Evolutionary conservation across 2,113 vertebrate species (phyloP).

Genomic region (Thamnaconus septentrionalis): DNA sequence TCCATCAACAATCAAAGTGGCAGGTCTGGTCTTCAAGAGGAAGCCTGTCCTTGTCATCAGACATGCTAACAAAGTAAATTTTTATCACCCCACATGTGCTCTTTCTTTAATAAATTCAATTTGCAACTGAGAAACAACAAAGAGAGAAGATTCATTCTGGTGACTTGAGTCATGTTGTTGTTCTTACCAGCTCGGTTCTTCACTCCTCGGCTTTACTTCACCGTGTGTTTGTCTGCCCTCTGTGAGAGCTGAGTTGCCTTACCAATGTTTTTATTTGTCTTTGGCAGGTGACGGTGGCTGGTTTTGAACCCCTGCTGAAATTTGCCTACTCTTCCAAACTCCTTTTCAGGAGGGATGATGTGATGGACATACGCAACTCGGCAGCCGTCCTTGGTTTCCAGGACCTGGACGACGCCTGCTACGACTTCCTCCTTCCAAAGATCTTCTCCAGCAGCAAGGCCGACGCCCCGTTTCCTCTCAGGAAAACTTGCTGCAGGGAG

Average conservation of each 20-base stretch:
- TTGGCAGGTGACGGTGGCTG: slow-evolving; percentile 85
- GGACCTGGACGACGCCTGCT: slow-evolving; percentile 91
- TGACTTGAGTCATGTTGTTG: not conserved
- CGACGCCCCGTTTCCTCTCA: slow-evolving; percentile 52
- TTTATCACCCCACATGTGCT: not conserved
- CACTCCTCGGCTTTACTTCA: too few species aligned
- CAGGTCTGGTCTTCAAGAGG: not conserved
- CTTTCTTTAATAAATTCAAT: not conserved
- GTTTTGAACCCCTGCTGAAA: slow-evolving; percentile 90
- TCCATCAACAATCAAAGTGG: too few species aligned
- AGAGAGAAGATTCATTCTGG: not conserved
- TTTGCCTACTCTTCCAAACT: slow-evolving; percentile 96
- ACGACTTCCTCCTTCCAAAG: slow-evolving; percentile 91
- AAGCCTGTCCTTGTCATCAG: not conserved
- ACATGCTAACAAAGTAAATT: too few species aligned
- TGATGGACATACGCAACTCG: slow-evolving; percentile 85
- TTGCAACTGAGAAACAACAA: not conserved
- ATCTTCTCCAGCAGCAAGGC: slow-evolving; percentile 78
- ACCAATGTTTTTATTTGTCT: not conserved
- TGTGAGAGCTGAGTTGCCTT: not conserved
- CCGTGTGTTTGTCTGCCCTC: not conserved
- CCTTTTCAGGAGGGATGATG: slow-evolving; percentile 85
- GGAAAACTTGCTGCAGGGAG: slow-evolving; percentile 78
- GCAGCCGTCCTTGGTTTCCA: slow-evolving; percentile 84
- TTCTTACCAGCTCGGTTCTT: too few species aligned